phyloP scores from a whole-genome alignment of 2,888 invertebrate genomes.

The Cybosia mesomella region DNA sequence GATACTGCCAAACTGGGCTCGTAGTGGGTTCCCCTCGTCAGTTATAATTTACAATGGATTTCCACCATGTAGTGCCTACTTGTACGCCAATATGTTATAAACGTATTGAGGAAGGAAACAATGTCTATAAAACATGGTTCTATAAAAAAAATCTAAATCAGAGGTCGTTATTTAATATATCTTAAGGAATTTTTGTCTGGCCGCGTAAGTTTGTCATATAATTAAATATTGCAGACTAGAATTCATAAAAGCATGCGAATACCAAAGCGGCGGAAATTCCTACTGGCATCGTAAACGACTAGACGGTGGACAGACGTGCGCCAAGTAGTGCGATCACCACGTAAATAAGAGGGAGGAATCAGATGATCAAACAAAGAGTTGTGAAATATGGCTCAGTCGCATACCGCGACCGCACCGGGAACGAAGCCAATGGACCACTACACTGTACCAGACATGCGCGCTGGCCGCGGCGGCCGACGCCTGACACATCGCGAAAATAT shows the following conservation, averaged over 20 bases:
- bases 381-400: constrained; percentile 78
- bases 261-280: constrained; percentile 78
- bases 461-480: constrained; percentile 18
- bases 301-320: constrained; percentile 81
- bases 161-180: constrained; percentile 47
- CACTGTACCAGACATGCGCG: constrained; percentile 61
- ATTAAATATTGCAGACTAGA: constrained; percentile 72
- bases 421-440: constrained; percentile 78
- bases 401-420: constrained; percentile 74
- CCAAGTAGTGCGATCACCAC: constrained; percentile 67
- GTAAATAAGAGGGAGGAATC: constrained; percentile 73
- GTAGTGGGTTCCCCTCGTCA: neutral
- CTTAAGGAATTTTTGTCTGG: constrained; percentile 66
- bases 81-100: neutral
- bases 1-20: neutral
- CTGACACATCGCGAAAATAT: constrained; percentile 65
- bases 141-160: constrained; percentile 14
- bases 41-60: constrained; percentile 1
- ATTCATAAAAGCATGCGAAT: constrained; percentile 75
- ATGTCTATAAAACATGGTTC: neutral
- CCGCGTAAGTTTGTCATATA: constrained; percentile 72
- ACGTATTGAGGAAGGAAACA: constrained; percentile 1
- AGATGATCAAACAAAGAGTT: constrained; percentile 80
- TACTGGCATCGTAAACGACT: constrained; percentile 76
- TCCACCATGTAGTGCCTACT: neutral